phyloP scores from a whole-genome alignment of 2,113 vertebrate species.

The Raja brachyura region DNA sequence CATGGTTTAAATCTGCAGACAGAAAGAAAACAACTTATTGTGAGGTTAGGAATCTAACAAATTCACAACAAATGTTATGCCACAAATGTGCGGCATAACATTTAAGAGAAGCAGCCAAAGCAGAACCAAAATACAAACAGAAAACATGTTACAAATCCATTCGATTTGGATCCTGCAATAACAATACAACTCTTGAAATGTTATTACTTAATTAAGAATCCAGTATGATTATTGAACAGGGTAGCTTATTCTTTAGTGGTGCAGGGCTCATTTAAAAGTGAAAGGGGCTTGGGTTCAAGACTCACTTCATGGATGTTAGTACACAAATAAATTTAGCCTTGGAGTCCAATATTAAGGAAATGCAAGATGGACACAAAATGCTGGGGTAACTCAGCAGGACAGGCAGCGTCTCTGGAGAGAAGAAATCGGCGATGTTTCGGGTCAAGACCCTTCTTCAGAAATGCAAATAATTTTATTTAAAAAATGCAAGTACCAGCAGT shows the following conservation, averaged over 20 bases:
- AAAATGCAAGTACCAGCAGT: not conserved
- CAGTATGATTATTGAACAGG: not conserved
- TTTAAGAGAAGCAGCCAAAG: not conserved
- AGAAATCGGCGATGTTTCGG: too few relatives aligned
- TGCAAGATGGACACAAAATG: too few relatives aligned
- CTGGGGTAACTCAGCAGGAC: too few relatives aligned
- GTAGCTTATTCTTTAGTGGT: not conserved
- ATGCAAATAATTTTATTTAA: not conserved
- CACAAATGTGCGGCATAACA: not conserved
- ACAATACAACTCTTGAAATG: not conserved
- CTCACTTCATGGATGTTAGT: not conserved
- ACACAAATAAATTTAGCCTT: not conserved
- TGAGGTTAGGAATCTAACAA: not conserved
- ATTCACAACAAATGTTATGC: too few relatives aligned
- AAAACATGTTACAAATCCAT: not conserved
- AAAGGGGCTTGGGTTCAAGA: not conserved
- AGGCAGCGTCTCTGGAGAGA: too few relatives aligned
- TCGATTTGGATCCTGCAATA: not conserved
- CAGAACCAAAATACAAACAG: not conserved
- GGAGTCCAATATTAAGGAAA: not conserved
- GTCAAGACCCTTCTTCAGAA: too few relatives aligned
- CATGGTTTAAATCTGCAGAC: constrained; percentile 14
- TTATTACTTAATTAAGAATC: not conserved
- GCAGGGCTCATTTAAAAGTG: not conserved
- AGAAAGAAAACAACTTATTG: not conserved